These are phyloP conservation scores for Eciton burchellii DNA, from an alignment of 1,140 invertebrate species.

Conservation along the genomic window DNA sequence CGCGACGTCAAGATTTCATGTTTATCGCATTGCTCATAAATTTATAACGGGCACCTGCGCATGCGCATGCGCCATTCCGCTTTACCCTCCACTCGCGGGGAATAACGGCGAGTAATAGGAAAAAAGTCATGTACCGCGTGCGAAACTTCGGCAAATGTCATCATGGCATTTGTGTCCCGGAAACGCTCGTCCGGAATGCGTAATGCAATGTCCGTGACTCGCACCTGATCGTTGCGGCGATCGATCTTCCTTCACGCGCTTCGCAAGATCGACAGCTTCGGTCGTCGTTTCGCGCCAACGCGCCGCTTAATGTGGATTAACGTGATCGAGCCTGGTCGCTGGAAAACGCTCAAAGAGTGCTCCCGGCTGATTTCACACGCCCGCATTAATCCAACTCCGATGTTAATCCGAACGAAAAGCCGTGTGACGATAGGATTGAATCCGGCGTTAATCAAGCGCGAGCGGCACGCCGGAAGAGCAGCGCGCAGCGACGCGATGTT, in stretches of 20 bases:
- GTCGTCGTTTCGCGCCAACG: not conserved
- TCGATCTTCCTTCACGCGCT: not conserved
- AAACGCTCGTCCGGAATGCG: not conserved
- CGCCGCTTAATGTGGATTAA: not conserved
- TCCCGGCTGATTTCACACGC: conserved; percentile 49
- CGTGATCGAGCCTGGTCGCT: not conserved
- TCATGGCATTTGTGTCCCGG: conserved; percentile 7
- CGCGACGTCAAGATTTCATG: conserved; percentile 4
- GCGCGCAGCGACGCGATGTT: conserved; percentile 51
- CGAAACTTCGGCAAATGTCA: not conserved
- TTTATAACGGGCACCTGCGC: conserved; percentile 46
- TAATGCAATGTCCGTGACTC: not conserved
- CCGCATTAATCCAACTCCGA: conserved; percentile 63
- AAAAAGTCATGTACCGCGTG: conserved; percentile 42
- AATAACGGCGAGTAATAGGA: conserved; percentile 47
- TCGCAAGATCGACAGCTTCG: not conserved
- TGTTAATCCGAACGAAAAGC: conserved; percentile 70
- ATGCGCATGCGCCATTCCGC: not conserved
- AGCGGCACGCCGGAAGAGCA: conserved; percentile 21
- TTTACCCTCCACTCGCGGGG: conserved; percentile 6
- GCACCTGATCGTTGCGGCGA: not conserved
- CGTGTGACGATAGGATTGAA: conserved; percentile 66
- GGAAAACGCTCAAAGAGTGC: not conserved
- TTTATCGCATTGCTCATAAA: conserved; percentile 5
- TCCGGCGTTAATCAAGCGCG: conserved; percentile 71